Evolutionary conservation across 2,888 invertebrate species (phyloP).

Genomic region (Ichneumoninae sp.): DNA sequence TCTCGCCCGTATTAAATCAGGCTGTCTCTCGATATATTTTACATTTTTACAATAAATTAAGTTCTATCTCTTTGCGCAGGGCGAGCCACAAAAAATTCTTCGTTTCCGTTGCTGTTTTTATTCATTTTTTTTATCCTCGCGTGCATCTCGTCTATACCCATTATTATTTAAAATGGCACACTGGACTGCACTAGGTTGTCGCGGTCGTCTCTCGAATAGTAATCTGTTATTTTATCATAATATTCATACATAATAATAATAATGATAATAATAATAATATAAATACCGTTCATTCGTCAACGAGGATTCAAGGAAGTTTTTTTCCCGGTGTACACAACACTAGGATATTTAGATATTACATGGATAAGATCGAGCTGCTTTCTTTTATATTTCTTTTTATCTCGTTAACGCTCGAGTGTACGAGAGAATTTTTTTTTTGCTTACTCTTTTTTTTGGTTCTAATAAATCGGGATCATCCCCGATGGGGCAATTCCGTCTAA

Average conservation of each 20-base stretch:
- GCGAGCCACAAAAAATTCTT: conserved; percentile 38
- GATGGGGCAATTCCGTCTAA: conserved; percentile 61
- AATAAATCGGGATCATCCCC: conserved; percentile 44
- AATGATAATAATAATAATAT: conserved; percentile 52
- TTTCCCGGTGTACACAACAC: conserved; percentile 5
- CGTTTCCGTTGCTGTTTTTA: not conserved
- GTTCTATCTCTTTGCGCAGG: conserved; percentile 58
- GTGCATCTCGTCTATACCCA: conserved; percentile 58
- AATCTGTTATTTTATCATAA: conserved; percentile 36
- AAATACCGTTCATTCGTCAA: conserved; percentile 55
- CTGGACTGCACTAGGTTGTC: conserved; percentile 60
- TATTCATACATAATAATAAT: conserved; percentile 37
- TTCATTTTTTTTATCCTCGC: conserved; percentile 39
- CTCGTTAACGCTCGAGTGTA: not conserved
- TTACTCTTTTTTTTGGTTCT: conserved; percentile 49
- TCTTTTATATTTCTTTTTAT: not conserved
- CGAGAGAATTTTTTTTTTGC: not conserved
- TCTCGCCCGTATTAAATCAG: conserved; percentile 50
- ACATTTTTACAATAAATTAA: conserved; percentile 84
- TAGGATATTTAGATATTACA: conserved; percentile 17
- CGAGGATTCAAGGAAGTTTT: conserved; percentile 49
- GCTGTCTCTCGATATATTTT: conserved; percentile 72
- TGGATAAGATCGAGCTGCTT: conserved; percentile 16
- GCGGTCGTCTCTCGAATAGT: conserved; percentile 55
- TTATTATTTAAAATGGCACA: conserved; percentile 64